phyloP scores from a whole-genome alignment of 2,888 invertebrate species.

The Hydroisotoma schaefferi region DNA sequence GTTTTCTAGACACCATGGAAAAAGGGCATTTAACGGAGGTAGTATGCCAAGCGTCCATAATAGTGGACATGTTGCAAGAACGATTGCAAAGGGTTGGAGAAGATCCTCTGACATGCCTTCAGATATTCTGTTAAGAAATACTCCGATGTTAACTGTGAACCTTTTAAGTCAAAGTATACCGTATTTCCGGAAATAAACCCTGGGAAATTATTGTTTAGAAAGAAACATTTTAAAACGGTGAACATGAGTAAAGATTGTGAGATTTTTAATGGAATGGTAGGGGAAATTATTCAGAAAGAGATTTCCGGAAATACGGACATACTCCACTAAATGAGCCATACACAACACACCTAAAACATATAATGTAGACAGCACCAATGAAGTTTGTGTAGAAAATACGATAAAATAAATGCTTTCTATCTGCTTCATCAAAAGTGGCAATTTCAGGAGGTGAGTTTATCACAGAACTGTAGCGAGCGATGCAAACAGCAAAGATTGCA shows the following conservation, averaged over 20 bases:
- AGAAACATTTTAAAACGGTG: too few species aligned
- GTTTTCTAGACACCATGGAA: conserved; percentile 45
- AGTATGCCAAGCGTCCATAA: conserved; percentile 42
- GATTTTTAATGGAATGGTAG: too few species aligned
- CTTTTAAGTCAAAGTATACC: too few species aligned
- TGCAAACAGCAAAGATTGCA: conserved; percentile 41
- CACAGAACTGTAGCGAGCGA: conserved; percentile 41
- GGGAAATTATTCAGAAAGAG: too few species aligned
- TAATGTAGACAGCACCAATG: too few species aligned
- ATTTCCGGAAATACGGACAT: too few species aligned
- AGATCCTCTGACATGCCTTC: background rate
- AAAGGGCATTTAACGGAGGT: conserved; percentile 42
- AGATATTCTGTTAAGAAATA: background rate
- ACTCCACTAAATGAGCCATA: too few species aligned
- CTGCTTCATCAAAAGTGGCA: conserved; percentile 42
- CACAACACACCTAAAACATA: too few species aligned
- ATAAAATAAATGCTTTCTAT: conserved; percentile 33
- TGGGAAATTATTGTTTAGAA: too few species aligned
- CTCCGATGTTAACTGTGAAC: conserved; percentile 12
- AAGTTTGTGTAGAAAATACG: conserved; percentile 41
- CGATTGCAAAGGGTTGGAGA: conserved; percentile 9
- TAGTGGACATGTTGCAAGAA: conserved; percentile 35
- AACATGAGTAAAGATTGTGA: too few species aligned
- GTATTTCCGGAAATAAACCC: too few species aligned
- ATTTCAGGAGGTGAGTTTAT: conserved; percentile 41